These are phyloP conservation scores for Drosophila paulistorum DNA, from an alignment of 1,140 invertebrate species.

Conservation along the genomic window DNA sequence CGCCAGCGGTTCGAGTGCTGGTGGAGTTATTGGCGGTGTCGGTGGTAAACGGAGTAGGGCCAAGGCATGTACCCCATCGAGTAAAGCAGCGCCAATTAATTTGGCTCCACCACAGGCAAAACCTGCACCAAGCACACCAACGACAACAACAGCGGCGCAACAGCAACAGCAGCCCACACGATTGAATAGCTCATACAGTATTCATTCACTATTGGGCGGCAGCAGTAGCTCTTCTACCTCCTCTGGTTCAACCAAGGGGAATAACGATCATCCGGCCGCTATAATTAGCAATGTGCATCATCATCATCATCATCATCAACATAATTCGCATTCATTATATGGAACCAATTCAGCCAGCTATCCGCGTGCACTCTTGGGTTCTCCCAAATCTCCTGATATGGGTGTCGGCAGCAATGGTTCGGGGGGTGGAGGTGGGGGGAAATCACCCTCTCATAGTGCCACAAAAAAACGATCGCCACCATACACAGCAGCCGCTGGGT, in stretches of 20 bases:
- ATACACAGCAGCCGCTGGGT: conserved; percentile 58
- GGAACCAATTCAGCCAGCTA: conserved; percentile 47
- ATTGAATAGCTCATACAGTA: conserved; percentile 88
- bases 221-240: conserved; percentile 64
- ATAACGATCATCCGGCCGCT: conserved; percentile 57
- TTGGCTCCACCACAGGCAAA: conserved; percentile 59
- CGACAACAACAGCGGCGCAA: conserved; percentile 41
- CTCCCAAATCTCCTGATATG: conserved; percentile 75
- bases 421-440: conserved; percentile 39
- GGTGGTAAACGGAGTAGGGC: conserved; percentile 84
- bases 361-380: conserved; percentile 56
- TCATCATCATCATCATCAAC: conserved; percentile 18
- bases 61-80: conserved; percentile 50
- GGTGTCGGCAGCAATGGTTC: conserved; percentile 54
- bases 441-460: conserved; percentile 69
- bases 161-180: conserved; percentile 63
- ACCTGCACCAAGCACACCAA: conserved; percentile 34
- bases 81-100: conserved; percentile 56
- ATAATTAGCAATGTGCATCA: conserved; percentile 72
- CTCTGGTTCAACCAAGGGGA: conserved; percentile 50
- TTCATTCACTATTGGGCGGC: conserved; percentile 89
- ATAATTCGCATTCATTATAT: conserved; percentile 47
- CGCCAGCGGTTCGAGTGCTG: conserved; percentile 13
- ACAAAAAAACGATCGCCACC: conserved; percentile 76
- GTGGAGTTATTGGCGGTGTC: conserved; percentile 66